Conservation (phyloP, 1,140 invertebrate species). For the Drosophila littoralis region DNA sequence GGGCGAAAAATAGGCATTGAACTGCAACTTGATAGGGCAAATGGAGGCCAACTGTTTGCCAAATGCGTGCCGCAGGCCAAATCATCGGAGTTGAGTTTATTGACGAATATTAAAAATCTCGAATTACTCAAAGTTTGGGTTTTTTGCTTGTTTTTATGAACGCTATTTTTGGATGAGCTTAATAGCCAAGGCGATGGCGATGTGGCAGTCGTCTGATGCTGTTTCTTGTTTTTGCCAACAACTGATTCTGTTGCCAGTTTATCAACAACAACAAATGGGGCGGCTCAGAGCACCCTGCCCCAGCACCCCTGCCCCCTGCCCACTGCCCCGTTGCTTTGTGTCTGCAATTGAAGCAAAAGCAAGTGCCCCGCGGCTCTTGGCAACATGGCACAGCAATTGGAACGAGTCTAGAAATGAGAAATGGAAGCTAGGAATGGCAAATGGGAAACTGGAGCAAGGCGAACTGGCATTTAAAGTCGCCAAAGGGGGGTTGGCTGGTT, state of each 20-base stretch:
- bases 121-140: constrained; percentile 21
- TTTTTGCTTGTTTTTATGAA: background rate
- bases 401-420: constrained; percentile 26
- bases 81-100: constrained; percentile 11
- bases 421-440: constrained; percentile 18
- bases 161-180: constrained; percentile 11
- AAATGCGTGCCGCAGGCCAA: constrained; percentile 26
- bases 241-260: constrained; percentile 47
- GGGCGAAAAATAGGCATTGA: background rate
- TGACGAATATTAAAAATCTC: constrained; percentile 19
- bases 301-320: background rate
- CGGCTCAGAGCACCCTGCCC: background rate
- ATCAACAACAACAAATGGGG: constrained; percentile 25
- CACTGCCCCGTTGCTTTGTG: constrained; percentile 1
- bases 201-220: constrained; percentile 4
- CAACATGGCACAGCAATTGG: constrained; percentile 37
- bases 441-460: constrained; percentile 7
- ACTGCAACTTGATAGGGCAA: constrained; percentile 20
- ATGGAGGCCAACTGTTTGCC: constrained; percentile 36
- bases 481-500: background rate
- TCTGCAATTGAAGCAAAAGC: constrained; percentile 50
- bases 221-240: constrained; percentile 8
- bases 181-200: constrained; percentile 44
- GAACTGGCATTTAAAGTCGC: constrained; percentile 39
- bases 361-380: constrained; percentile 42